phyloP scores from a whole-genome alignment of 2,797 vertebrate genomes.

The Psittacula echo region DNA sequence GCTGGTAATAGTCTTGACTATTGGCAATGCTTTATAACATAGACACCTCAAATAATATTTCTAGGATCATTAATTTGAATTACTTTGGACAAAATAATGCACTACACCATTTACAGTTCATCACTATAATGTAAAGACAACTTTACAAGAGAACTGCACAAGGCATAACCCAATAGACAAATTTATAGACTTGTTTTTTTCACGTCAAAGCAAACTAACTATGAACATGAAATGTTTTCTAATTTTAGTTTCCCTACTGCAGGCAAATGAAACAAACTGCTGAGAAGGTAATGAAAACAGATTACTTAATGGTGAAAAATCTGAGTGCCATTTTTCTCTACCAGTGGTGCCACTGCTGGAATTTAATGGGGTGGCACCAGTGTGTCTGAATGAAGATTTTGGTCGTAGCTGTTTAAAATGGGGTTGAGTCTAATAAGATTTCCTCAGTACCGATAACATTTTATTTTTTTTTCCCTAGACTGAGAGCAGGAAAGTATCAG shows the following conservation, averaged over 20 bases:
- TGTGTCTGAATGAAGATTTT: constrained; percentile 44
- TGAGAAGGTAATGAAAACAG: constrained; percentile 67
- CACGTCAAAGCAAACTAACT: constrained; percentile 59
- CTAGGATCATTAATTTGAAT: constrained; percentile 73
- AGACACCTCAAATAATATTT: constrained; percentile 59
- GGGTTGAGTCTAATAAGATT: constrained; percentile 6
- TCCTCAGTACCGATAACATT: neutral
- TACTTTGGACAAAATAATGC: constrained; percentile 65
- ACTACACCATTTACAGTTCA: constrained; percentile 64
- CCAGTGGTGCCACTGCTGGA: constrained; percentile 61
- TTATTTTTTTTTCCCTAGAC: neutral
- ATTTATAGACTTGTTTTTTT: constrained; percentile 70
- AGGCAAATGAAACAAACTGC: constrained; percentile 69
- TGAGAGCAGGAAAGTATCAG: neutral
- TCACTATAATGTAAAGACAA: constrained; percentile 61
- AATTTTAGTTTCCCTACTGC: constrained; percentile 63
- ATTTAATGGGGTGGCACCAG: constrained; percentile 64
- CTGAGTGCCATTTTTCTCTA: constrained; percentile 47
- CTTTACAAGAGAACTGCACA: constrained; percentile 30
- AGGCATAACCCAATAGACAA: constrained; percentile 48
- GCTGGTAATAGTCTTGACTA: constrained; percentile 51
- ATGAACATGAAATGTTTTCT: constrained; percentile 63
- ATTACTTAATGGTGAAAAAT: constrained; percentile 65
- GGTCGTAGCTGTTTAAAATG: constrained; percentile 45
- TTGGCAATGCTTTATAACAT: constrained; percentile 44